phyloP scores from a whole-genome alignment of 2,797 vertebrate species.

The Aotus griseimembra region DNA sequence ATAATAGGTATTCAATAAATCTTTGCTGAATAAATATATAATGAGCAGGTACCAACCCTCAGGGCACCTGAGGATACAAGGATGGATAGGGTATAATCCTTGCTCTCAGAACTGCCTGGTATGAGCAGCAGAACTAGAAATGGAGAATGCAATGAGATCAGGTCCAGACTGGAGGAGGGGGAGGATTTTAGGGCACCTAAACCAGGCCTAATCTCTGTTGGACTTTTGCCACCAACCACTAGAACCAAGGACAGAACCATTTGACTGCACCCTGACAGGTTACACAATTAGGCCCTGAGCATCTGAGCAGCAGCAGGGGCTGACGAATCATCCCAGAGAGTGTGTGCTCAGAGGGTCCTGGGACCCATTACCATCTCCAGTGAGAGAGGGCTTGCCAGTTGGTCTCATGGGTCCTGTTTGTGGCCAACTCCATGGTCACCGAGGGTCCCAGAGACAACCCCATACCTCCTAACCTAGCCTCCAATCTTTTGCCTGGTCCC shows the following conservation, averaged over 20 bases:
- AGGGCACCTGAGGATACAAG: neutral
- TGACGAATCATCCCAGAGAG: neutral
- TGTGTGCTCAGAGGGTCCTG: neutral
- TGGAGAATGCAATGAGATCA: neutral
- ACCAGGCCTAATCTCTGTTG: neutral
- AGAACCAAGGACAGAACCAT: neutral
- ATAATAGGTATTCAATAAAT: neutral
- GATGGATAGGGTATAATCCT: neutral
- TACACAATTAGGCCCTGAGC: neutral
- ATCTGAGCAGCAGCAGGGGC: neutral
- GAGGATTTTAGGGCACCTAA: neutral
- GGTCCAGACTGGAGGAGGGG: neutral
- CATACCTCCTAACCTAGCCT: neutral
- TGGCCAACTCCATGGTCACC: neutral
- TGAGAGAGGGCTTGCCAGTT: neutral
- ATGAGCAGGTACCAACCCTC: neutral
- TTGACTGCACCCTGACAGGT: neutral
- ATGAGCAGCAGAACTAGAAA: constrained; percentile 6
- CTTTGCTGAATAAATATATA: neutral
- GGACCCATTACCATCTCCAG: neutral
- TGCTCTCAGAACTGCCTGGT: neutral
- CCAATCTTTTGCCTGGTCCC: neutral
- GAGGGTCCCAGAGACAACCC: neutral
- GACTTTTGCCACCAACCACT: constrained; percentile 7
- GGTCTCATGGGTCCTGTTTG: neutral